Percentiles rank a stretch among this genome's conserved stretches.
These are phyloP conservation scores for Lepus timidus DNA, from an alignment of 2,113 vertebrate genomes.

Conservation along the genomic window DNA sequence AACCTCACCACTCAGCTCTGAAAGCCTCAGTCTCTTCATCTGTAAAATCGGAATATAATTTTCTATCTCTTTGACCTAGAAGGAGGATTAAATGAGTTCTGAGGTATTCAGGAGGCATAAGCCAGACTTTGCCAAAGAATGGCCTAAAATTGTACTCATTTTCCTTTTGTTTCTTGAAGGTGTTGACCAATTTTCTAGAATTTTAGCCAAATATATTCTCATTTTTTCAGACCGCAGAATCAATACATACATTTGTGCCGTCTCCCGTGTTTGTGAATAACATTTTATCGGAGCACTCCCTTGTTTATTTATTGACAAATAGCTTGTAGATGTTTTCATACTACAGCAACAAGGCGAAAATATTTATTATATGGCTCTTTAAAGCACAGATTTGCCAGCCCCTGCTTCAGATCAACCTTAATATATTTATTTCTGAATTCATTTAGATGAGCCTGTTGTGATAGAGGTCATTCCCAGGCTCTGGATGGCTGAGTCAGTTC, in stretches of 20 bases:
- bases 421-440: constrained; percentile 58
- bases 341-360: background rate
- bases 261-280: background rate
- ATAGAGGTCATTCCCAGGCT: background rate
- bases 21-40: background rate
- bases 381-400: constrained; percentile 21
- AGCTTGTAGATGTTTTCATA: background rate
- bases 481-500: background rate
- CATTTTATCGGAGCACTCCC: background rate
- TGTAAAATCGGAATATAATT: background rate
- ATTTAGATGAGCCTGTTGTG: background rate
- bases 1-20: background rate
- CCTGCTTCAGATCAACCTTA: constrained; percentile 10
- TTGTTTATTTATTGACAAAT: background rate
- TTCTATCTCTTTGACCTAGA: background rate
- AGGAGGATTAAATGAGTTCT: background rate
- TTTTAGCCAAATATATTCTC: background rate
- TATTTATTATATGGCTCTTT: constrained; percentile 41
- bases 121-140: background rate
- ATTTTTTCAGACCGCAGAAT: constrained; percentile 33
- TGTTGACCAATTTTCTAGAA: background rate
- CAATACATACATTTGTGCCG: background rate
- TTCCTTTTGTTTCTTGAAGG: background rate
- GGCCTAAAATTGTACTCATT: background rate
- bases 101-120: background rate